These are phyloP conservation scores for Siniperca knerii DNA, from an alignment of 2,113 vertebrate genomes.

Conservation along the genomic window DNA sequence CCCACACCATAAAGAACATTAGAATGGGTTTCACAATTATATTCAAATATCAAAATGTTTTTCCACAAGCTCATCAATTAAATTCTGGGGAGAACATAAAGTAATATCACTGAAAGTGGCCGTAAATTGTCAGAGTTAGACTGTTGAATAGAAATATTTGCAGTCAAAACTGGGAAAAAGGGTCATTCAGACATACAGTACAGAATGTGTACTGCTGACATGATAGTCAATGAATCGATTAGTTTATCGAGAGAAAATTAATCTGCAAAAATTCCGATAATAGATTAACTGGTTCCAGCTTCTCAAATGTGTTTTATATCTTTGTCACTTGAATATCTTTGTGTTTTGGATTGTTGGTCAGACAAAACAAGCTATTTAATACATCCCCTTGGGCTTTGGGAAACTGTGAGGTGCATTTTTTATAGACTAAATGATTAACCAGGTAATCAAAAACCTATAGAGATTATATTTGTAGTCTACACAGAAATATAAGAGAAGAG, in stretches of 20 bases:
- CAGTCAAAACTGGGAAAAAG: background rate
- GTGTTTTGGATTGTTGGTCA: background rate
- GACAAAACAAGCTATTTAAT: background rate
- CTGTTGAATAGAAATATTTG: background rate
- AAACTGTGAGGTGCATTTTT: background rate
- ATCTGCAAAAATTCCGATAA: background rate
- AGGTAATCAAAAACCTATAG: no score
- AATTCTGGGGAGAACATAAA: background rate
- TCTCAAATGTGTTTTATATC: background rate
- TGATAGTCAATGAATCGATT: no score
- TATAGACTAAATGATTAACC: background rate
- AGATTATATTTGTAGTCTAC: background rate
- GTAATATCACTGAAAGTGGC: no score
- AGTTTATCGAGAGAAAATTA: background rate
- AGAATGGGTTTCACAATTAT: background rate
- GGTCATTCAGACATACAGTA: background rate
- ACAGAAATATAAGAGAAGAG: background rate
- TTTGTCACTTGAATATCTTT: background rate
- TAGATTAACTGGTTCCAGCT: no score
- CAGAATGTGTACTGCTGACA: no score
- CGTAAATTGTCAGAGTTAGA: background rate
- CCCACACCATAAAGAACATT: background rate
- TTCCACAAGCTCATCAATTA: background rate
- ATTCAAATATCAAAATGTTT: background rate
- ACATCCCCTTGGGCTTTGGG: background rate